phyloP scores from a whole-genome alignment of 2,797 vertebrate species.

The Rousettus madagascariensis region DNA sequence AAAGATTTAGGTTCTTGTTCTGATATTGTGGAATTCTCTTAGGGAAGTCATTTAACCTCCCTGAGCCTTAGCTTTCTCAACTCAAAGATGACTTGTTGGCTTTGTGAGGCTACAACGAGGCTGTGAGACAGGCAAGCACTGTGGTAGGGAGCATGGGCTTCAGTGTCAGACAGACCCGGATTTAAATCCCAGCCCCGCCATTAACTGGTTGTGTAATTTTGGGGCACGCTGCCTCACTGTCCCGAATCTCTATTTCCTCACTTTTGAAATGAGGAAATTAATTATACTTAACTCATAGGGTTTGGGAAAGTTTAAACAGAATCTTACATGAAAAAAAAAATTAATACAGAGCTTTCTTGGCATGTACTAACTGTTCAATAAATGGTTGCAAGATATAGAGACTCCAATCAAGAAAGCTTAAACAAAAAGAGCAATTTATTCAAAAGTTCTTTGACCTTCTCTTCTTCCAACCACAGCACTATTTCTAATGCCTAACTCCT shows the following conservation, averaged over 20 bases:
- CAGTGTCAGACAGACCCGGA: neutral
- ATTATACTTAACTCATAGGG: neutral
- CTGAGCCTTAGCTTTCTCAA: neutral
- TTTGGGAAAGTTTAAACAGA: neutral
- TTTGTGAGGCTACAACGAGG: neutral
- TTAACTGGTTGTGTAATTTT: neutral
- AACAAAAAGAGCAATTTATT: neutral
- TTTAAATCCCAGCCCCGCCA: neutral
- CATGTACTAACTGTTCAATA: neutral
- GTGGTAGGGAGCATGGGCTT: neutral
- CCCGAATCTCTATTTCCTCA: neutral
- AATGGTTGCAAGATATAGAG: neutral
- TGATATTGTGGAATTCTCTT: neutral
- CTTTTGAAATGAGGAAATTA: neutral
- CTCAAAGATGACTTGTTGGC: neutral
- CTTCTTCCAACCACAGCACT: neutral
- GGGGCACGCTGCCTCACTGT: neutral
- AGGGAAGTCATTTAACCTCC: neutral
- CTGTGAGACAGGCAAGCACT: neutral
- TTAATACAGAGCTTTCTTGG: neutral
- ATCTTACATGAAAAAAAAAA: neutral
- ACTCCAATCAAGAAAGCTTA: neutral
- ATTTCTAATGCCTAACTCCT: neutral
- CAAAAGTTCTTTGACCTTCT: neutral
- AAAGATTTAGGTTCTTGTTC: neutral